Evolutionary conservation across 2,113 vertebrate genomes (phyloP).

Genomic region (Heterotilapia buettikoferi): DNA sequence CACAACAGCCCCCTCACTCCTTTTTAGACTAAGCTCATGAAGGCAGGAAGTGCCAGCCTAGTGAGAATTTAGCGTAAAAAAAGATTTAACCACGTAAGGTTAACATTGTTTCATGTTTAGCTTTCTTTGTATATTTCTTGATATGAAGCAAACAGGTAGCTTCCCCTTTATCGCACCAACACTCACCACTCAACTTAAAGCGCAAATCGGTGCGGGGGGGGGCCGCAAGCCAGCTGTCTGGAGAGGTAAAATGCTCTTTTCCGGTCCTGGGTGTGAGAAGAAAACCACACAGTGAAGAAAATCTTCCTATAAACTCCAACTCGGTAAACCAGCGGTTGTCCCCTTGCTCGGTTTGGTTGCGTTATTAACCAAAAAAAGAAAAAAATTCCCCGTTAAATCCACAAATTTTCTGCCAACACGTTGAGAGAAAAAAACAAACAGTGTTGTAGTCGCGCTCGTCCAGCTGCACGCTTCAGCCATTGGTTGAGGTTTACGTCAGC

Average conservation of each 20-base stretch:
- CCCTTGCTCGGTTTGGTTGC: neutral
- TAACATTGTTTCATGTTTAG: neutral
- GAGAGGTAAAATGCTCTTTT: constrained; percentile 7
- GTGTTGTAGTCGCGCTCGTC: constrained; percentile 30
- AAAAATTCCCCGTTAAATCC: neutral
- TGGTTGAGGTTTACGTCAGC: constrained; percentile 24
- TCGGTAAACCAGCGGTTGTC: neutral
- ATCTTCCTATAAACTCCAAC: neutral
- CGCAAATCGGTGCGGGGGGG: neutral
- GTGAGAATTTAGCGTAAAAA: neutral
- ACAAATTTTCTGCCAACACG: constrained; percentile 1
- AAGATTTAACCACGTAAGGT: too few species aligned
- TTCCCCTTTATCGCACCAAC: neutral
- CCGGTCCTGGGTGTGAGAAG: neutral
- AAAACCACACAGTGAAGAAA: neutral
- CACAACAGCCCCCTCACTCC: neutral
- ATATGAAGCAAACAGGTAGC: neutral
- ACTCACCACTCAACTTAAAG: constrained; percentile 62
- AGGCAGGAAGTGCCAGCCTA: neutral
- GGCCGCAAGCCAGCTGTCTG: constrained; percentile 40
- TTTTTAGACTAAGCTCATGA: neutral
- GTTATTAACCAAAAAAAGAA: neutral
- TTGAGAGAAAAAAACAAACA: neutral
- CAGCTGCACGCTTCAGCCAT: constrained; percentile 19
- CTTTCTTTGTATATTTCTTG: neutral